Conservation (phyloP, 1,140 invertebrate genomes). For the Listronotus oregonensis region DNA sequence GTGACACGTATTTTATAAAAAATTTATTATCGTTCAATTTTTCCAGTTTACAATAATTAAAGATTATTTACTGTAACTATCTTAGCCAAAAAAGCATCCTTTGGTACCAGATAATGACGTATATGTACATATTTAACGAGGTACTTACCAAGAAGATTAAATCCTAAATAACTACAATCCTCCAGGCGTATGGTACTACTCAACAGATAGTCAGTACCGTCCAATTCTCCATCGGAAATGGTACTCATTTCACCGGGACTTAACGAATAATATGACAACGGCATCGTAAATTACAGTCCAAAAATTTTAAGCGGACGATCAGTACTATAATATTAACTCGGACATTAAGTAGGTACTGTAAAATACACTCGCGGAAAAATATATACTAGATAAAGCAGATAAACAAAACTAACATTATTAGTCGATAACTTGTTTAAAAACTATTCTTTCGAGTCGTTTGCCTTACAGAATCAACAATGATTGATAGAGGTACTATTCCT, state of each 20-base stretch:
- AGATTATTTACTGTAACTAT: too few species aligned
- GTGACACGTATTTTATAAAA: too few species aligned
- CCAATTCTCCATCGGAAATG: conserved; percentile 59
- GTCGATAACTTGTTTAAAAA: background rate
- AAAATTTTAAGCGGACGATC: background rate
- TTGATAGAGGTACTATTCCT: conserved; percentile 6
- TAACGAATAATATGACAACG: conserved; percentile 47
- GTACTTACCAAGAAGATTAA: conserved; percentile 60
- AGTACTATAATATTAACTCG: background rate
- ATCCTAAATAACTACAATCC: conserved; percentile 61
- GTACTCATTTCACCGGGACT: conserved; percentile 51
- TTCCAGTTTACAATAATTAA: too few species aligned
- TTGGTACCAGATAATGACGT: too few species aligned
- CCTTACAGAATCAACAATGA: background rate
- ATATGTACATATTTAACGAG: too few species aligned
- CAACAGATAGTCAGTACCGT: conserved; percentile 65
- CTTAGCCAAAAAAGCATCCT: too few species aligned
- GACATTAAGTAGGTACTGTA: conserved; percentile 1
- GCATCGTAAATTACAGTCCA: conserved; percentile 37
- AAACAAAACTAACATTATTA: conserved; percentile 7
- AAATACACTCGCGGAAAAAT: background rate
- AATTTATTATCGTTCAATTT: too few species aligned
- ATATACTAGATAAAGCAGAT: conserved; percentile 7
- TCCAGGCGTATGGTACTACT: conserved; percentile 64
- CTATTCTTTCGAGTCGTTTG: background rate